Evolutionary conservation across 2,797 vertebrate genomes (phyloP).

Genomic region (Cyclopterus lumpus): DNA sequence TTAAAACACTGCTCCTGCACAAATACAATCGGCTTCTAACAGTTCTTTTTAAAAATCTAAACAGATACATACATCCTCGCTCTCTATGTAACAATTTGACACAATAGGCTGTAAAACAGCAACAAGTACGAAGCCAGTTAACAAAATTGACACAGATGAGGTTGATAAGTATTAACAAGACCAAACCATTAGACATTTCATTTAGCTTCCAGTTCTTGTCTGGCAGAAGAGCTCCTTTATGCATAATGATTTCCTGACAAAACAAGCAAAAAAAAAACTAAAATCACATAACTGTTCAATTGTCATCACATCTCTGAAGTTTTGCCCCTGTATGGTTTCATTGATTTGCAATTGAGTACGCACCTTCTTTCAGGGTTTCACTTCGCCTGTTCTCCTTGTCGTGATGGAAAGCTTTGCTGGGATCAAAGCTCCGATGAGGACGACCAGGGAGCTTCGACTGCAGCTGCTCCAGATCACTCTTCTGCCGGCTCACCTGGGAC

Average conservation of each 20-base stretch:
- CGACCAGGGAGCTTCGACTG: constrained; percentile 72
- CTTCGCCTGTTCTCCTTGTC: constrained; percentile 90
- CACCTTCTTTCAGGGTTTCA: constrained; percentile 86
- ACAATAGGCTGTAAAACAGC: background rate
- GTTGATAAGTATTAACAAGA: background rate
- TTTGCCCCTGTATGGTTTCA: background rate
- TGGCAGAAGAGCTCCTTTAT: constrained; percentile 38
- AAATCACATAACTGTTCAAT: background rate
- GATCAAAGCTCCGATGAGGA: constrained; percentile 84
- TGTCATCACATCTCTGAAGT: background rate
- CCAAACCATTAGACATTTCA: constrained; percentile 5
- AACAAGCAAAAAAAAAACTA: constrained; percentile 17
- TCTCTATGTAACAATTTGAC: background rate
- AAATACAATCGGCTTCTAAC: background rate
- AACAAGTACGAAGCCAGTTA: background rate
- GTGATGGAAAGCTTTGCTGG: constrained; percentile 92
- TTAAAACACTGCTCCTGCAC: constrained; percentile 15
- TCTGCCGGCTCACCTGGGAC: constrained; percentile 82
- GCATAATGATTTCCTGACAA: constrained; percentile 65
- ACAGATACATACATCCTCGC: background rate
- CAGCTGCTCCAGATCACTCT: constrained; percentile 85
- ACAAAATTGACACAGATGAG: background rate
- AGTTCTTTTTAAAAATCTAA: constrained; percentile 7
- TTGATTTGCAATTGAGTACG: constrained; percentile 26
- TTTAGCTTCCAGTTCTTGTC: constrained; percentile 9